These are phyloP conservation scores for Ammospiza caudacuta DNA, from an alignment of 2,113 vertebrate species.

Conservation along the genomic window DNA sequence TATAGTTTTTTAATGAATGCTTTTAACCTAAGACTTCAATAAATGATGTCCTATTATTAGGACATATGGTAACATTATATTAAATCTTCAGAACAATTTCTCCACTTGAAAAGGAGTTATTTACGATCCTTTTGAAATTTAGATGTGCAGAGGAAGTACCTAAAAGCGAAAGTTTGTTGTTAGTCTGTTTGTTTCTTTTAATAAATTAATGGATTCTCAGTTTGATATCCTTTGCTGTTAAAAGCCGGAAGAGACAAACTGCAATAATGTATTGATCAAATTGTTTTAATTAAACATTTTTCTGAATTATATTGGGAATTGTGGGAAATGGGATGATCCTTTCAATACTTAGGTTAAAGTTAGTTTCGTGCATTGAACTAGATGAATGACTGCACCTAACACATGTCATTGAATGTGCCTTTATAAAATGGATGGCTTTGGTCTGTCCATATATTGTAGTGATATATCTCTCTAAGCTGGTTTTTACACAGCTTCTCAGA, in stretches of 20 bases:
- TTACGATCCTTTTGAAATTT: neutral
- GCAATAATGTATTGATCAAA: neutral
- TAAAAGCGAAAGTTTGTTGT: neutral
- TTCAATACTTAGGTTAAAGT: neutral
- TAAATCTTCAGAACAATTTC: neutral
- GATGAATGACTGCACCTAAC: neutral
- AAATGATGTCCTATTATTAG: neutral
- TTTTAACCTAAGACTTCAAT: neutral
- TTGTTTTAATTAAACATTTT: neutral
- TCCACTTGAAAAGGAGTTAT: neutral
- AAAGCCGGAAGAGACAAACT: neutral
- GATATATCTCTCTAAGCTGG: neutral
- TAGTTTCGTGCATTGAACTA: neutral
- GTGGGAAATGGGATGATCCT: neutral
- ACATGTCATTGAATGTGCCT: neutral
- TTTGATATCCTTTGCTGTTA: neutral
- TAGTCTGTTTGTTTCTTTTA: neutral
- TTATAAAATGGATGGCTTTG: neutral
- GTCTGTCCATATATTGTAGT: neutral
- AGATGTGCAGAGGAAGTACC: neutral
- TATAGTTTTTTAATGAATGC: neutral
- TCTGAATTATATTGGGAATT: neutral
- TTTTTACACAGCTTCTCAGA: neutral
- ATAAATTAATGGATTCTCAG: neutral
- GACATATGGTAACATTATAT: neutral